Percentiles rank a stretch among this genome's conserved stretches.
Conservation (phyloP, 2,888 invertebrate species). For the Trichacis sp. region DNA sequence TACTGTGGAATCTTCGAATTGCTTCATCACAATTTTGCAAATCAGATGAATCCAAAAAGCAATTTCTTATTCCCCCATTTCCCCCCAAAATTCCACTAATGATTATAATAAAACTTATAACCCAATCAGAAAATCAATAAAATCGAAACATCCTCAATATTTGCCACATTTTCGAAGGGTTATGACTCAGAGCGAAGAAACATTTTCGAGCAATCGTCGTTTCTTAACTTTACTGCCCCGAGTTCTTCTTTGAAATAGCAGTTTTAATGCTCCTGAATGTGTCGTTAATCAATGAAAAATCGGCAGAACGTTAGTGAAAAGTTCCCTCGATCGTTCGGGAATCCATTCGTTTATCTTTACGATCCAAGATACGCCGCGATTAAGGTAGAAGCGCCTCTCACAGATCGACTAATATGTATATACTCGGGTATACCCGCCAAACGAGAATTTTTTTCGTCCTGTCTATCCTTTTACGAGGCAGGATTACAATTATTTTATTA, state of each 20-base stretch:
- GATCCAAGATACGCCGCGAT: conserved; percentile 27
- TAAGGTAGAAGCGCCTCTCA: conserved; percentile 30
- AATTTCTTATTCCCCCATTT: too few species aligned
- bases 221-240: conserved; percentile 25
- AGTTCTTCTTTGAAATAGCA: conserved; percentile 15
- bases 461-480: conserved; percentile 58
- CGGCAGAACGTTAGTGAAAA: conserved; percentile 42
- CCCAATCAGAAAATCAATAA: too few species aligned
- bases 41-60: conserved; percentile 24
- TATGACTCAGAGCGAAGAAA: background rate
- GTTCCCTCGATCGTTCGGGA: conserved; percentile 51
- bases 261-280: conserved; percentile 14
- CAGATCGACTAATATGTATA: conserved; percentile 27
- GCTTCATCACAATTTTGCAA: conserved; percentile 22
- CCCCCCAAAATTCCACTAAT: too few species aligned
- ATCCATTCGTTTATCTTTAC: conserved; percentile 61
- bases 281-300: conserved; percentile 30
- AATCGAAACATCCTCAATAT: too few species aligned
- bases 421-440: conserved; percentile 23
- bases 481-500: conserved; percentile 67
- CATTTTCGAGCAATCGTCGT: conserved; percentile 7
- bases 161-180: too few species aligned
- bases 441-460: conserved; percentile 46
- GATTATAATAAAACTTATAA: too few species aligned
- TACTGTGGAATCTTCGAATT: conserved; percentile 26